Evolutionary conservation across 2,888 invertebrate genomes (phyloP), one percentile per base, ranked within the genome.

Genomic region (Agonopterix heracliana): DNA sequence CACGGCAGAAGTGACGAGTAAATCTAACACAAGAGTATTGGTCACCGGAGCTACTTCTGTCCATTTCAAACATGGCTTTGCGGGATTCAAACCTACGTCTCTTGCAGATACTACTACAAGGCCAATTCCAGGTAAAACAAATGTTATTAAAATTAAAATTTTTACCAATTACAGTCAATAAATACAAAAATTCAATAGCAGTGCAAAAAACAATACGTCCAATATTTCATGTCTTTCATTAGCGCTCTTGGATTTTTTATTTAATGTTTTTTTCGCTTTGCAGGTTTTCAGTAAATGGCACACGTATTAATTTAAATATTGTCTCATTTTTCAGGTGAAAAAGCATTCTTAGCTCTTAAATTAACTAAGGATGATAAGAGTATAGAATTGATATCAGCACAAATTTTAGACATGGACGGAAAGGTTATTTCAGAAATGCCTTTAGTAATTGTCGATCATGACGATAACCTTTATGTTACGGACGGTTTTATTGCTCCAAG

Each of bases 51-150:
- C 60, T 1, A 74, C 69, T 1, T 54, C 51, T 1, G 50, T 81
- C 4, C 60, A 65, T 45, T 78, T 81, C 45, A 51, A 66, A 45
- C 70, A 74, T 44, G 79, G 80, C 0, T 81, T 81, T 48, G 72
- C 77, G 7, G 48, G 48, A 0, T 50, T 61, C 2, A 48, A 48
- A 41, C 74, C 79, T 0, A 54, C 59, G 0, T 57, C 65, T 10
- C 57, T 74, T 2, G 60, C 52, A 3, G 72, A 71, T 11, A 76
- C 78, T 1, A 60, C 64, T 2, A 64, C 63, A 0, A 67, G 57
- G 52, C 80, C 81, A 0, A 53, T 70, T 2, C 59, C 68, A 63
- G 74, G 81, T 79, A 63, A 14, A 11, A 4, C 10, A 26, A 26
- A 26, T 3, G 2, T 3, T 17, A 17, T 3, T 26, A 7, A 26